These are phyloP conservation scores for Perca fluviatilis DNA, from an alignment of 2,113 vertebrate species.

Conservation along the genomic window DNA sequence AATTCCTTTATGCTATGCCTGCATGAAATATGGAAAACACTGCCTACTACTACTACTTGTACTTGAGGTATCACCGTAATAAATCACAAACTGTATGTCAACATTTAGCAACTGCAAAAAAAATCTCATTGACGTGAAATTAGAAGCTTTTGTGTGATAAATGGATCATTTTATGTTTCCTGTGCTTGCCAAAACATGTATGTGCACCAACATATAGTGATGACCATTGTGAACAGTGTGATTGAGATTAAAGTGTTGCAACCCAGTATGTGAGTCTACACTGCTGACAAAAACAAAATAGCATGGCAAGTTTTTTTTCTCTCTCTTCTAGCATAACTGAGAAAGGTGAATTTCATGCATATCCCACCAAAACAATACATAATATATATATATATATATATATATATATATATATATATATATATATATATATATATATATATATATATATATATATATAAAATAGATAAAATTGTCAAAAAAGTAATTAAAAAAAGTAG, in stretches of 20 bases:
- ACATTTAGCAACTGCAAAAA: neutral
- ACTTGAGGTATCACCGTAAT: too few relatives aligned
- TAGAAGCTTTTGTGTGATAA: neutral
- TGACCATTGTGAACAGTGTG: neutral
- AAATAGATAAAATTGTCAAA: neutral
- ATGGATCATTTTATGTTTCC: neutral
- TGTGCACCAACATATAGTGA: neutral
- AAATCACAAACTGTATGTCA: neutral
- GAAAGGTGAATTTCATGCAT: neutral
- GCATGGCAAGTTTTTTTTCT: neutral
- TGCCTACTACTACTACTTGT: neutral
- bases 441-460: neutral
- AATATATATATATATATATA: too few relatives aligned
- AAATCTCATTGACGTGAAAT: neutral
- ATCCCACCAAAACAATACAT: neutral
- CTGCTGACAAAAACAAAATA: slow-evolving; percentile 6
- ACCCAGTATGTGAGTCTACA: neutral
- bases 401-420: too few relatives aligned
- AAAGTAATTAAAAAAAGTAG: neutral
- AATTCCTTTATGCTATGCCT: neutral
- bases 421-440: neutral
- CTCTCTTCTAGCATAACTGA: neutral
- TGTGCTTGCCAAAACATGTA: slow-evolving; percentile 33
- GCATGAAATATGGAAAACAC: neutral
- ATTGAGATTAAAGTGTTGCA: neutral